Conservation (phyloP, 1,140 invertebrate species). For the Anastrepha ludens region DNA sequence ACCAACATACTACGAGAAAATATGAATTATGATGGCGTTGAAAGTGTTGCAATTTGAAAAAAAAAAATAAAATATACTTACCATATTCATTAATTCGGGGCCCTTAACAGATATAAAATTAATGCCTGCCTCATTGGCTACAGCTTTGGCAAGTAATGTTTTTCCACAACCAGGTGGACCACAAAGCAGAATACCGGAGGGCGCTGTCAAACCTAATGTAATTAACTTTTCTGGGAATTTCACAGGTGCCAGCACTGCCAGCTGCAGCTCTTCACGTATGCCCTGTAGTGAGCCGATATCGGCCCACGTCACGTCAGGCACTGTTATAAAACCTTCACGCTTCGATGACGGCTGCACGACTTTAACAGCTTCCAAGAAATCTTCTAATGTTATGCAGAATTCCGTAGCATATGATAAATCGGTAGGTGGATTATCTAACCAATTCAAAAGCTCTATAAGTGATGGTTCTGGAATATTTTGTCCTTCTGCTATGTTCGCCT, state of each 20-base stretch:
- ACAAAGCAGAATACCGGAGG: slow-evolving; percentile 92
- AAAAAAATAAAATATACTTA: slow-evolving; percentile 64
- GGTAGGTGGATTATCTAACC: slow-evolving; percentile 75
- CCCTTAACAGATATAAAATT: slow-evolving; percentile 99
- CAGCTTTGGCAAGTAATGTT: slow-evolving; percentile 93
- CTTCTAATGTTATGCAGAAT: slow-evolving; percentile 82
- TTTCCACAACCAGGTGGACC: slow-evolving; percentile 96
- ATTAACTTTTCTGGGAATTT: slow-evolving; percentile 87
- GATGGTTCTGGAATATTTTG: slow-evolving; percentile 65
- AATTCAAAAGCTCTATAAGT: slow-evolving; percentile 74
- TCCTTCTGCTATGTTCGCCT: not conserved
- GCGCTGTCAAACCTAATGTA: slow-evolving; percentile 83
- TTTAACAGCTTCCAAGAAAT: slow-evolving; percentile 87
- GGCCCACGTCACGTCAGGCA: slow-evolving; percentile 97
- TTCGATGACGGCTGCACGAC: slow-evolving; percentile 94
- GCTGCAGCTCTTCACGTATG: slow-evolving; percentile 91
- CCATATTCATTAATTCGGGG: slow-evolving; percentile 96
- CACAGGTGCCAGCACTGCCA: slow-evolving; percentile 94
- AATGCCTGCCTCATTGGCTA: slow-evolving; percentile 96
- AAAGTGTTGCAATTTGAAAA: no score
- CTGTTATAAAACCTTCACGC: slow-evolving; percentile 97
- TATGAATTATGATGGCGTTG: no score
- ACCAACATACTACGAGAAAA: slow-evolving; percentile 90
- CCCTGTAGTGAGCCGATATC: slow-evolving; percentile 95
- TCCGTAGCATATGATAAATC: slow-evolving; percentile 70